Conservation (phyloP, 2,888 invertebrate genomes). For the Drosophila merina region DNA sequence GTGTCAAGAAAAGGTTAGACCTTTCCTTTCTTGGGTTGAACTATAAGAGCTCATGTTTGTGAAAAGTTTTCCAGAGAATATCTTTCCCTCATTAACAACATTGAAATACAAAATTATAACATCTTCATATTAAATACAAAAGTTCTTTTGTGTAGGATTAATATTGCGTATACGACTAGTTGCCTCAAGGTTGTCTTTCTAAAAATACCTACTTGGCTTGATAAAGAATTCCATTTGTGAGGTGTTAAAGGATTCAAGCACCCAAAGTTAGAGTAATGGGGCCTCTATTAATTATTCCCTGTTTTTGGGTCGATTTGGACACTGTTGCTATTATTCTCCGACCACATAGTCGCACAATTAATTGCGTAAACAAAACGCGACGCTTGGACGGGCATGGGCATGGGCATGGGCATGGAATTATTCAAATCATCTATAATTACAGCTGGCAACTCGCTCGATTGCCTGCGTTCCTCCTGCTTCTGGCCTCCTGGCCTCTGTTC, state of each 20-base stretch:
- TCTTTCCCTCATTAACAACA: no score
- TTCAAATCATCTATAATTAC: constrained; percentile 78
- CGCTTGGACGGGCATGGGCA: constrained; percentile 41
- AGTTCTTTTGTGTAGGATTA: no score
- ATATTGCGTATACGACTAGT: not conserved
- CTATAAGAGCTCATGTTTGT: not conserved
- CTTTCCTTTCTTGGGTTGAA: not conserved
- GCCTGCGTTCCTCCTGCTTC: constrained; percentile 6
- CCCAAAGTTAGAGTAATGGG: not conserved
- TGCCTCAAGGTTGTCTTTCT: not conserved
- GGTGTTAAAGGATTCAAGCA: not conserved
- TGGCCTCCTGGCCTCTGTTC: not conserved
- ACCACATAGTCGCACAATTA: constrained; percentile 60
- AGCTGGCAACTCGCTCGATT: constrained; percentile 50
- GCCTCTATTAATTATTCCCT: not conserved
- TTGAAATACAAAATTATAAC: no score
- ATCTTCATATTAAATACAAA: no score
- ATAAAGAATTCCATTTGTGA: not conserved
- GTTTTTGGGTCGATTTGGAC: constrained; percentile 8
- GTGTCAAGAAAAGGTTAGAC: constrained; percentile 16
- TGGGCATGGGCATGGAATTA: constrained; percentile 65
- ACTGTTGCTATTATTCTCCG: constrained; percentile 16
- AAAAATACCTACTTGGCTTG: not conserved
- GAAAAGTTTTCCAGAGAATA: not conserved
- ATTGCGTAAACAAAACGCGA: constrained; percentile 75